A percentile compares a stretch with the other conserved stretches of the same genome.
Conservation (phyloP, 2,113 vertebrate species). For the Ibidorhyncha struthersii region DNA sequence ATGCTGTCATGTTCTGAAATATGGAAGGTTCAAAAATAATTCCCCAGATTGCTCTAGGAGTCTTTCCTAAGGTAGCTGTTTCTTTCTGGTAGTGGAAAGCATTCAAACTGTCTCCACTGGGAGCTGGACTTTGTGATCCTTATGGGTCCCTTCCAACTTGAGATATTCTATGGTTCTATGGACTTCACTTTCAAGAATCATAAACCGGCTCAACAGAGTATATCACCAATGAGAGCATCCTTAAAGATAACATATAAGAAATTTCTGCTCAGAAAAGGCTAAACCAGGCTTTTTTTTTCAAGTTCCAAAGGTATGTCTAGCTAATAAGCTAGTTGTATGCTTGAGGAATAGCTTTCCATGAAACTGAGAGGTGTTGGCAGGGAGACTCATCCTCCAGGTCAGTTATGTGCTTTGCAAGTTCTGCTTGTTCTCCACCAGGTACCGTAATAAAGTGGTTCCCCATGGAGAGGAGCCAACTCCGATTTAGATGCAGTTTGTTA, state of each 20-base stretch:
- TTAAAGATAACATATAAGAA: neutral
- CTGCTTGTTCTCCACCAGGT: neutral
- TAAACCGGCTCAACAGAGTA: neutral
- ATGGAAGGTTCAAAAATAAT: neutral
- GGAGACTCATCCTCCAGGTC: neutral
- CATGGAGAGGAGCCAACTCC: neutral
- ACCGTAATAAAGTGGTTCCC: neutral
- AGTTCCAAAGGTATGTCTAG: neutral
- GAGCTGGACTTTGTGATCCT: neutral
- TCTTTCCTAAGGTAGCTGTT: neutral
- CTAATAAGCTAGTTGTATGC: neutral
- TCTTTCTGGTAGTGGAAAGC: neutral
- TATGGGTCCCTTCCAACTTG: neutral
- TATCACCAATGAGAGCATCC: neutral
- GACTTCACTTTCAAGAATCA: neutral
- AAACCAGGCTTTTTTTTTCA: neutral
- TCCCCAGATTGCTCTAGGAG: neutral
- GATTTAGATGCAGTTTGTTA: neutral
- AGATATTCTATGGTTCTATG: neutral
- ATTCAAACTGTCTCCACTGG: neutral
- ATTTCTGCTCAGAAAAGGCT: neutral
- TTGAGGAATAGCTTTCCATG: neutral
- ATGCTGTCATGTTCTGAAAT: neutral
- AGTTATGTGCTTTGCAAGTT: neutral
- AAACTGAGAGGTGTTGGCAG: neutral